These are phyloP conservation scores for Sitophilus oryzae DNA, from an alignment of 1,140 invertebrate genomes.

Conservation along the genomic window DNA sequence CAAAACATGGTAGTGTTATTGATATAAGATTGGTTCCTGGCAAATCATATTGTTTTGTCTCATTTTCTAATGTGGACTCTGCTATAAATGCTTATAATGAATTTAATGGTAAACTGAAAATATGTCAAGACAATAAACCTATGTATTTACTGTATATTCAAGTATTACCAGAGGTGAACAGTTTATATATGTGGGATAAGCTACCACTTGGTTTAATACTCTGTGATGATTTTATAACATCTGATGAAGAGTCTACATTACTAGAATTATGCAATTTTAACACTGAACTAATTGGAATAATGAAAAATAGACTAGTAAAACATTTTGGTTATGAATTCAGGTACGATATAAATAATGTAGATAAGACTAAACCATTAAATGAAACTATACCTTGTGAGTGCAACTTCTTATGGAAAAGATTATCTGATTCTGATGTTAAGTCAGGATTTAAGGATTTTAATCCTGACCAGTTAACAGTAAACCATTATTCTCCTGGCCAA, in stretches of 20 bases:
- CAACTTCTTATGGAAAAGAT: conserved; percentile 57
- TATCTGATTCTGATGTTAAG: conserved; percentile 50
- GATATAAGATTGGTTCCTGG: conserved; percentile 60
- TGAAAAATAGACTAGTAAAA: conserved; percentile 84
- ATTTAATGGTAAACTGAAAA: conserved; percentile 50
- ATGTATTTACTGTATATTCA: conserved; percentile 61
- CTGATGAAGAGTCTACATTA: conserved; percentile 64
- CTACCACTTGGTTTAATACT: conserved; percentile 69
- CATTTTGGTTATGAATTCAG: conserved; percentile 92
- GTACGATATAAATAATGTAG: conserved; percentile 85
- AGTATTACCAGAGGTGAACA: conserved; percentile 43
- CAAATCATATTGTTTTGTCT: conserved; percentile 73
- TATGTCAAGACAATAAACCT: conserved; percentile 50
- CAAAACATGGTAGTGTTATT: conserved; percentile 47
- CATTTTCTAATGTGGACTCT: conserved; percentile 47
- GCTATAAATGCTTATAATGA: conserved; percentile 49
- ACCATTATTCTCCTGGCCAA: conserved; percentile 87
- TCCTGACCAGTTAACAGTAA: conserved; percentile 91
- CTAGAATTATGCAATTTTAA: conserved; percentile 58
- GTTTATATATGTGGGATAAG: conserved; percentile 33
- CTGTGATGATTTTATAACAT: conserved; percentile 66
- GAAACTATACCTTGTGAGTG: conserved; percentile 67
- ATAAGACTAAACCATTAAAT: conserved; percentile 60
- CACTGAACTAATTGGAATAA: conserved; percentile 33
- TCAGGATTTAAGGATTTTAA: conserved; percentile 43